Evolutionary conservation across 2,113 vertebrate genomes (phyloP).

Genomic region (Colistium nudipinnis): DNA sequence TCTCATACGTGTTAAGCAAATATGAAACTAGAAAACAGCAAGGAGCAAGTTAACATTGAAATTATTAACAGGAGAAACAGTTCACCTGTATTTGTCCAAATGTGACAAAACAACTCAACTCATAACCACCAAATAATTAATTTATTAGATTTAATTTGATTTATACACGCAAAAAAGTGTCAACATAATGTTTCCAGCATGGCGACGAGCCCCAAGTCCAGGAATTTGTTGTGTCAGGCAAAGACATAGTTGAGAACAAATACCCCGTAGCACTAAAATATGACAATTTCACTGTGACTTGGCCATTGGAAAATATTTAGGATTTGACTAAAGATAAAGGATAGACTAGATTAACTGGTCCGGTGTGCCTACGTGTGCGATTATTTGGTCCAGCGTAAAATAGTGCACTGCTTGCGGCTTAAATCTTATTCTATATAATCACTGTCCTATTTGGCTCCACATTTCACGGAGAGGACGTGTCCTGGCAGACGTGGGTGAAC

Average conservation of each 20-base stretch:
- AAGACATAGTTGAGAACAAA: no score
- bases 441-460: neutral
- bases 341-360: no score
- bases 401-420: no score
- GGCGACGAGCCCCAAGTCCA: no score
- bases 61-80: neutral
- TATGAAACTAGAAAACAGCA: neutral
- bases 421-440: neutral
- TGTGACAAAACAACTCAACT: neutral
- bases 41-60: neutral
- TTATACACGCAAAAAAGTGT: neutral
- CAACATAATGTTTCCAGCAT: neutral
- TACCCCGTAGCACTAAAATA: neutral
- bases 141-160: neutral
- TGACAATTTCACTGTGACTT: no score
- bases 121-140: neutral
- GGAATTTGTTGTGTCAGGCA: neutral
- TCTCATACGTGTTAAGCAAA: neutral
- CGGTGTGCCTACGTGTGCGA: neutral
- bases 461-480: constrained; percentile 2
- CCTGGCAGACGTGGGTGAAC: constrained; percentile 4
- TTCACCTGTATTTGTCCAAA: neutral
- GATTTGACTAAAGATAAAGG: neutral
- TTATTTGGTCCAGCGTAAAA: neutral
- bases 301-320: no score